Conservation (phyloP, 2,113 vertebrate genomes). For the Brienomyrus longianalis region DNA sequence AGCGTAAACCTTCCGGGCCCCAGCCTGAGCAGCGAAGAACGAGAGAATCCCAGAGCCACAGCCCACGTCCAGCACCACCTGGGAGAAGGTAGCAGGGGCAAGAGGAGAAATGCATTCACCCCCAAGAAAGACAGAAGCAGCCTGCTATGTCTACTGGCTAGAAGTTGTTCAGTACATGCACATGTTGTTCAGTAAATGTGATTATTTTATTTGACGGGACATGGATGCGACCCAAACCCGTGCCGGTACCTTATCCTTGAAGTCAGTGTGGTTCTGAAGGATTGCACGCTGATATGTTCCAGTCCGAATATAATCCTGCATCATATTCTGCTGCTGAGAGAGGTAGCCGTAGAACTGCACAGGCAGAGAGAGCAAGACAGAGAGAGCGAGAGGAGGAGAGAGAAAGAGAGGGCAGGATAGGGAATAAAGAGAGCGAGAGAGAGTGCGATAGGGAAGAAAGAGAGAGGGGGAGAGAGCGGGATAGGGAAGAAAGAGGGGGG, state of each 20-base stretch:
- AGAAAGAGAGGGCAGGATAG: background rate
- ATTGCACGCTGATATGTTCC: constrained; percentile 94
- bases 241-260: constrained; percentile 83
- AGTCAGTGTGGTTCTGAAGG: constrained; percentile 91
- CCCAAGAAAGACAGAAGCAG: background rate
- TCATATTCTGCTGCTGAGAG: constrained; percentile 99
- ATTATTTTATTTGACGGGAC: background rate
- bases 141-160: background rate
- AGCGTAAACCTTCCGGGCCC: constrained; percentile 88
- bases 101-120: no score
- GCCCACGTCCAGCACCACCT: constrained; percentile 91
- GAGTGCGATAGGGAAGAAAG: background rate
- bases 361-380: background rate
- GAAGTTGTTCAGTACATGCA: background rate
- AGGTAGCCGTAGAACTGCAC: constrained; percentile 94
- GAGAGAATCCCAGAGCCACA: constrained; percentile 93
- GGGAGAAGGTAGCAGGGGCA: background rate
- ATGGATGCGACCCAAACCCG: background rate
- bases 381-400: background rate
- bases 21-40: constrained; percentile 90
- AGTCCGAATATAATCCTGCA: constrained; percentile 95
- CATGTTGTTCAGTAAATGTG: background rate
- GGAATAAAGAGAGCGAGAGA: background rate
- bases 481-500: background rate
- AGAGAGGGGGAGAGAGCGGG: background rate